Evolutionary conservation across 2,888 invertebrate genomes (phyloP).

Genomic region (Nebria brevicollis): DNA sequence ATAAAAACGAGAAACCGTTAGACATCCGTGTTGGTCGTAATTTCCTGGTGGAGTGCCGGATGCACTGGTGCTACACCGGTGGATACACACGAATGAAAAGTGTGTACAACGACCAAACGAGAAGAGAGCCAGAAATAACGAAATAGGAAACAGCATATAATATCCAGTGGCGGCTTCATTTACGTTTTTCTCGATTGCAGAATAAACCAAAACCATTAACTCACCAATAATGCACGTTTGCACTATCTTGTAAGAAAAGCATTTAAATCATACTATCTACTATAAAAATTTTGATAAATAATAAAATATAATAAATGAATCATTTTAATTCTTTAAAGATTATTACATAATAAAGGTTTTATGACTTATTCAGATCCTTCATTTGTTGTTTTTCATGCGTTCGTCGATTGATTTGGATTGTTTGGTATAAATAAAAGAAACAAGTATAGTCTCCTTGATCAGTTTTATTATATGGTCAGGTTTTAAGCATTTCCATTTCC

Average conservation of each 20-base stretch:
- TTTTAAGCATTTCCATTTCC: neutral
- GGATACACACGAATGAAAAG: constrained; percentile 14
- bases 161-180: neutral
- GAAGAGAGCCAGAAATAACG: neutral
- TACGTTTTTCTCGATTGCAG: neutral
- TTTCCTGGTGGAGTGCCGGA: constrained; percentile 18
- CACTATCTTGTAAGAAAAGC: neutral
- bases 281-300: no score
- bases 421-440: no score
- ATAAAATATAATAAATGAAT: no score
- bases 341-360: no score
- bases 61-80: constrained; percentile 12
- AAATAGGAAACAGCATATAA: neutral
- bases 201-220: neutral
- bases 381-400: no score
- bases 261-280: no score
- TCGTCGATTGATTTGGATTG: no score
- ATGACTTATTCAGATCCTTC: no score
- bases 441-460: no score
- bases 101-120: constrained; percentile 13
- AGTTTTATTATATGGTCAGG: no score
- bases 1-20: constrained; percentile 18
- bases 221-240: neutral
- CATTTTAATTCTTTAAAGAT: no score
- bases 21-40: constrained; percentile 22